These are phyloP conservation scores for Chondrosia reniformis DNA, from an alignment of 37 sponge, comb jelly and placozoan genomes.

Conservation along the genomic window DNA sequence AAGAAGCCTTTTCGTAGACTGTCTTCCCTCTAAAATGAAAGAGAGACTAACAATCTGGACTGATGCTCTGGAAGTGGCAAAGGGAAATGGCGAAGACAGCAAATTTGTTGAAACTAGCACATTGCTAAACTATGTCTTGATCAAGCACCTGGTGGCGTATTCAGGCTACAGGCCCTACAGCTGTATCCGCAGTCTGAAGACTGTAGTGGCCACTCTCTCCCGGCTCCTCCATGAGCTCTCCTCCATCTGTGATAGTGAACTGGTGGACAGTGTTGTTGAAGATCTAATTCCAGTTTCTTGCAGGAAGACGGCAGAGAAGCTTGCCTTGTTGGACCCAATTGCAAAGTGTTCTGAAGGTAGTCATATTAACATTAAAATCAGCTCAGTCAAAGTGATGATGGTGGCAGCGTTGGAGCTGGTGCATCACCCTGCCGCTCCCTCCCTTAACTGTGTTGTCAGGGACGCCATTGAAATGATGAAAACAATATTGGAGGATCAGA, in stretches of 20 bases:
- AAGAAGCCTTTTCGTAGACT: constrained; percentile 15
- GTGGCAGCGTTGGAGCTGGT: not conserved
- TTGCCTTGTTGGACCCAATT: constrained; percentile 6
- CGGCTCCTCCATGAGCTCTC: not conserved
- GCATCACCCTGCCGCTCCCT: not conserved
- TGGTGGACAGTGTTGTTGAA: not conserved
- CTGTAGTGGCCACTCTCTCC: constrained; percentile 21
- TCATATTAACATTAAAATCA: not conserved
- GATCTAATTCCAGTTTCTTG: not conserved
- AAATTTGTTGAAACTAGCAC: constrained; percentile 6
- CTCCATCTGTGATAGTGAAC: constrained; percentile 2
- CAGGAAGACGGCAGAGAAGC: constrained; percentile 18
- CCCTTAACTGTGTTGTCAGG: not conserved
- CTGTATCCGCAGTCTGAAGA: constrained; percentile 53
- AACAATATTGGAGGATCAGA: not conserved
- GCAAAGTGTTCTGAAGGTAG: not conserved
- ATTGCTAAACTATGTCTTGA: constrained; percentile 28
- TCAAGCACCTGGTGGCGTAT: constrained; percentile 42
- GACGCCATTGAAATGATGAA: constrained; percentile 3
- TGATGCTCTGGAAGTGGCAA: constrained; percentile 7
- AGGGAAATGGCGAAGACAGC: not conserved
- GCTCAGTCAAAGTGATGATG: constrained; percentile 23
- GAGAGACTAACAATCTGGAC: constrained; percentile 45
- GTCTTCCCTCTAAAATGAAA: constrained; percentile 21
- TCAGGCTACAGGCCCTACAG: constrained; percentile 45